Evolutionary conservation across 92 coral and sea anemone species (phyloP), one percentile per base, ranked within the genome.

Genomic region (Porites lobata): DNA sequence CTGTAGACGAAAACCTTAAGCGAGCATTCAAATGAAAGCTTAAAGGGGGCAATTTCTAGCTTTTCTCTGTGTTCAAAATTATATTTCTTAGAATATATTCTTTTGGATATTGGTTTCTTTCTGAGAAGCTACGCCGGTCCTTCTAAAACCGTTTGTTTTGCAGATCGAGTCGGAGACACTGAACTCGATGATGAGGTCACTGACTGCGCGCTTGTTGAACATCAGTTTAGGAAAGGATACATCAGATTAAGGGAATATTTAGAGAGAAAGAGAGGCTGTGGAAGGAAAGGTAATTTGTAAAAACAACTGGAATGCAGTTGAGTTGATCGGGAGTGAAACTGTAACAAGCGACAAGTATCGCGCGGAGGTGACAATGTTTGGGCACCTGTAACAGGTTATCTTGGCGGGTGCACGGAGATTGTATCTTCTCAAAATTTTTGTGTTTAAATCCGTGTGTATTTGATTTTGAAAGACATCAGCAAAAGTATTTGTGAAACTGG

Each of bases 101-200:
- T 65, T 65, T 68, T 17, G 13, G 21, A 21, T 43, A 50, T 72
- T 50, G 13, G 59, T 3, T 5, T 9, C 20, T 14, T 73, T 75
- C 54, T 75, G 63, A 7, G 29, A 8, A n/a, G n/a, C 21, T 38
- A 24, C 2, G 6, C 54, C n/a, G 18, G 20, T 8, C 53, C 17
- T 51, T 10, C n/a, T 65, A 65, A 61, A 47, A 58, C 70, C 43
- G 13, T 56, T 3, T 81, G 19, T n/a, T 67, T 76, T 79, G 57
- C 81, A 95, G 98, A 82, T 91, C 89, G 91, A 58, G 98, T 95
- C 0, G 98, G 98, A 47, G 98, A 95, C 83, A 93, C 96, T 18
- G 68, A 87, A 50, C 91, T 95, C 64, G 98, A 95, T 69, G 94
- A 95, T 73, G 98, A 95, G 72, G 94, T 95, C 71, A 95, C 98